Base-by-base conservation (phyloP, 2,113 vertebrate genomes). In the Plestiodon gilberti region DNA sequence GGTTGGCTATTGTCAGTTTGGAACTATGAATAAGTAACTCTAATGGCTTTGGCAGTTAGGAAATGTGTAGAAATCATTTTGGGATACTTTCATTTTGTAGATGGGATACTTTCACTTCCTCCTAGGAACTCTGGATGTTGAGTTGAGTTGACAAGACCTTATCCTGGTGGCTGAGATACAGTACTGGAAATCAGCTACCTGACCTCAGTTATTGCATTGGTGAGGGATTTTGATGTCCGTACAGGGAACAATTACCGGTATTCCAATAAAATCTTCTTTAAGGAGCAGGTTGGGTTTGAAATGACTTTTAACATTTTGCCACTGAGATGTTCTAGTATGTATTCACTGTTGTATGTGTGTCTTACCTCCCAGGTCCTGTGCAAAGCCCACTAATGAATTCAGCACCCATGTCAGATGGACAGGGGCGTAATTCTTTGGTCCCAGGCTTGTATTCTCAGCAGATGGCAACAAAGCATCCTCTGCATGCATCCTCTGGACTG, bases 311-410 rank as follows among this genome's bases (percentile, higher is more conserved):
- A 57, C 17, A 57, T 13, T 38, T 7, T 52, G 52, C 43, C 8
- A 35, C 55, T 25, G 59, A 28, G 20, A 17, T 13, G 71, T 85
- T n/a, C 28, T 79, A 35, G 0, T 4, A 4, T 4, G 83, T 86
- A 52, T 48, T 87, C 79, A 82, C 80, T 84, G 62, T 57, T 4
- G 2, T 30, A 65, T 89, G 71, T 69, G 64, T n/a, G 78, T 59
- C 77, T 82, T 76, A 35, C 62, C 38, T 93, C 93, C 30, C 83
- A 99, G 99, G 99, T 96, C 98, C 99, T 82, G 97, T 98, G 64
- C 98, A 97, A 82, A 98, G 96, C 92, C 96, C 96, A 69, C 87
- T 97, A 86, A 87, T 98, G 90, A 97, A 97, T 93, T 94, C 96
- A 38, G 88, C 95, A 62, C 93, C 92, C 78, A 69, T 90, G 57